phyloP scores from a whole-genome alignment of 2,113 vertebrate genomes.

The Echinops telfairi region DNA sequence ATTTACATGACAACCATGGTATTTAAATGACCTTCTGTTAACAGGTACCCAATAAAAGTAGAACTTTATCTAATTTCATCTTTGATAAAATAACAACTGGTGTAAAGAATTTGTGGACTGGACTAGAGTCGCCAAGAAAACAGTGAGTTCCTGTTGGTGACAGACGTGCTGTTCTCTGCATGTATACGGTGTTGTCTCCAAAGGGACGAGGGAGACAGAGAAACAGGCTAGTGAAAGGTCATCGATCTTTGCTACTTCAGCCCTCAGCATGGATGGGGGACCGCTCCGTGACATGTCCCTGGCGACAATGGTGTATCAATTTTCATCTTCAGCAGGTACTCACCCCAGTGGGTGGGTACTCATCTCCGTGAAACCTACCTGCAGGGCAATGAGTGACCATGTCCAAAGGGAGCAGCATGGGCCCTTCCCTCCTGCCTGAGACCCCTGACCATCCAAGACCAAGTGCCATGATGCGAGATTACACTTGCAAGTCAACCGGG shows the following conservation, averaged over 20 bases:
- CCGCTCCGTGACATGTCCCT: too few species aligned
- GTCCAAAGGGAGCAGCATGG: neutral
- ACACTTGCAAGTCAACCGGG: neutral
- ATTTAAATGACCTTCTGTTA: conserved; percentile 72
- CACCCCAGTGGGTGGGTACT: too few species aligned
- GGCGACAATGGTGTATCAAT: too few species aligned
- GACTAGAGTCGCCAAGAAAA: conserved; percentile 63
- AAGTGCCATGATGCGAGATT: too few species aligned
- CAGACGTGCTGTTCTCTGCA: neutral
- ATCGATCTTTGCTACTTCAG: neutral
- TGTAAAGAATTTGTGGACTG: conserved; percentile 56
- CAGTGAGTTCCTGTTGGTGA: neutral
- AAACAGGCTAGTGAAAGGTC: neutral
- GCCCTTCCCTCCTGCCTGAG: neutral
- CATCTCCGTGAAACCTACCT: neutral
- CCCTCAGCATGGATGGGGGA: neutral
- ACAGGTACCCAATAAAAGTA: neutral
- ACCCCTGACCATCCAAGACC: neutral
- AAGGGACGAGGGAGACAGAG: neutral
- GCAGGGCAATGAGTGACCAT: neutral
- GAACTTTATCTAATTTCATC: conserved; percentile 34
- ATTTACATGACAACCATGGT: conserved; percentile 60
- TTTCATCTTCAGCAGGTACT: too few species aligned
- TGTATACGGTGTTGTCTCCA: conserved; percentile 17
- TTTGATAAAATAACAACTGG: conserved; percentile 64